Percentiles rank a stretch among this genome's conserved stretches.
phyloP scores from a whole-genome alignment of 2,113 vertebrate species.

The Lepidothrix coronata region DNA sequence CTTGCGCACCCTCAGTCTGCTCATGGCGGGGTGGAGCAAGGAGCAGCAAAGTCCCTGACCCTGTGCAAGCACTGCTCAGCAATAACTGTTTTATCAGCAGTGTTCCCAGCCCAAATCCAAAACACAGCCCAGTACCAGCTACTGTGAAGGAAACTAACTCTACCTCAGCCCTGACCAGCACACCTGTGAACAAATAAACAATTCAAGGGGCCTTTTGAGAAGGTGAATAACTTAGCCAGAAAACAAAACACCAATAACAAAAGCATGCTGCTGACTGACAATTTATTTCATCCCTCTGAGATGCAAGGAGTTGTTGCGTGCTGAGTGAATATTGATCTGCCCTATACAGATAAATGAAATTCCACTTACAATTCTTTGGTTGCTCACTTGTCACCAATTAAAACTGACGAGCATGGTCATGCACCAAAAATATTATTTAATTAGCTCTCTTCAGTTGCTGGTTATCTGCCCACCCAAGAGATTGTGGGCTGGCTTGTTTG shows the following conservation, averaged over 20 bases:
- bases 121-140: background rate
- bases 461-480: background rate
- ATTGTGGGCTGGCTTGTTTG: background rate
- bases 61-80: background rate
- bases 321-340: slow-evolving; percentile 75
- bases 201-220: slow-evolving; percentile 75
- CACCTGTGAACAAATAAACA: slow-evolving; percentile 72
- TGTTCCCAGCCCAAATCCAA: background rate
- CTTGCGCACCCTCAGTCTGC: background rate
- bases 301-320: slow-evolving; percentile 46
- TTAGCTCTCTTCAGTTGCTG: background rate
- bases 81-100: background rate
- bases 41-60: background rate
- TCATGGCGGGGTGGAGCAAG: background rate
- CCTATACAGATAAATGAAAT: slow-evolving; percentile 70
- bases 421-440: slow-evolving; percentile 36
- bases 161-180: background rate
- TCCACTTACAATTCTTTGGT: slow-evolving; percentile 62
- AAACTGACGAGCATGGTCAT: slow-evolving; percentile 41
- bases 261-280: slow-evolving; percentile 67
- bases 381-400: slow-evolving; percentile 71
- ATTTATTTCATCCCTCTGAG: slow-evolving; percentile 70
- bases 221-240: slow-evolving; percentile 70
- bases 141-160: background rate
- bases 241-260: slow-evolving; percentile 43